Conservation (phyloP, 1,140 invertebrate genomes). For the Ganaspis sp. region DNA sequence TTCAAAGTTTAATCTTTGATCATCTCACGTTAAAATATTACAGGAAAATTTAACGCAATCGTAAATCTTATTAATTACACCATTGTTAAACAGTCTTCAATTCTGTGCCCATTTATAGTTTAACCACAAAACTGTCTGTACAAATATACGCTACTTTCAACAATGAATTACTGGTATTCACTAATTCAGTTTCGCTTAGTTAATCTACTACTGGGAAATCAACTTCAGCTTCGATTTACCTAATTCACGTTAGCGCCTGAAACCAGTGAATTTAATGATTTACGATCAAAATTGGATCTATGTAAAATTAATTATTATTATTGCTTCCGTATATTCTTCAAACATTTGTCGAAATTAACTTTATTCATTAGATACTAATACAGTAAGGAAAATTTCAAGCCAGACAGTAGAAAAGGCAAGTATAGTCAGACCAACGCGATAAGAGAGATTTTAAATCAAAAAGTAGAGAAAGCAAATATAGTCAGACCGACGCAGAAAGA, state of each 20-base stretch:
- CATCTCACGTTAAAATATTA: neutral
- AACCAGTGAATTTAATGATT: conserved; percentile 3
- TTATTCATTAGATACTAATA: too few relatives aligned
- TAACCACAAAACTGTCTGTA: neutral
- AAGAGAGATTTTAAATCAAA: too few relatives aligned
- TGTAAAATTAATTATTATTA: neutral
- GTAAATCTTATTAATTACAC: neutral
- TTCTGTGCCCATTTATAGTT: neutral
- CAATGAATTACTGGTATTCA: neutral
- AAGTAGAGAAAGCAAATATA: too few relatives aligned
- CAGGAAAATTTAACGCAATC: neutral
- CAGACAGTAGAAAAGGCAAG: too few relatives aligned
- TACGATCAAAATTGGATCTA: neutral
- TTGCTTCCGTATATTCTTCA: neutral
- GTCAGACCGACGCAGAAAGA: too few relatives aligned
- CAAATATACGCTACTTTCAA: neutral
- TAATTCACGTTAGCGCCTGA: neutral
- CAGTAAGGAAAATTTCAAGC: too few relatives aligned
- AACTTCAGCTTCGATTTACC: conserved; percentile 13
- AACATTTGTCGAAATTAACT: neutral
- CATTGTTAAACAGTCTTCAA: neutral
- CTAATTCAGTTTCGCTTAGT: neutral
- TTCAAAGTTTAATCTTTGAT: neutral
- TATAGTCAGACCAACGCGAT: too few relatives aligned
- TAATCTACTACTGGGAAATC: conserved; percentile 20